Percentiles rank a stretch among this genome's conserved stretches.
Evolutionary conservation across 1,140 invertebrate genomes (phyloP).

Genomic region (Aphelenchoides besseyi): DNA sequence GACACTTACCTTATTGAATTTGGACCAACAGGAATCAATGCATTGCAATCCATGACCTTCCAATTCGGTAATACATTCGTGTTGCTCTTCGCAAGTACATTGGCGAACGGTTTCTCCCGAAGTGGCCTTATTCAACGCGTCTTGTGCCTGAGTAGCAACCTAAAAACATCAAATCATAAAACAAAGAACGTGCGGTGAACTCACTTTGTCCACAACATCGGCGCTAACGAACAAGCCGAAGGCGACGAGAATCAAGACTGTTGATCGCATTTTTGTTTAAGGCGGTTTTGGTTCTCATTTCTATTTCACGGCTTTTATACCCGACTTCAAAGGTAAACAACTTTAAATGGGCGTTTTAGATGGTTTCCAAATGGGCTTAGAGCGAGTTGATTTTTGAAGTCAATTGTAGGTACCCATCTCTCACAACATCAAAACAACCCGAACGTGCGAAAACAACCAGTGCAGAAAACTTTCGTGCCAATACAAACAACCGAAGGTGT

Average conservation of each 20-base stretch:
- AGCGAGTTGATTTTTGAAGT: too few species aligned
- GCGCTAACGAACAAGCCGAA: background rate
- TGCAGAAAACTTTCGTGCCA: too few species aligned
- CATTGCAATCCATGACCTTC: background rate
- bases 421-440: too few species aligned
- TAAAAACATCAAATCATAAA: background rate
- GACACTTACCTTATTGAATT: constrained; percentile 21
- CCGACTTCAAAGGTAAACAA: too few species aligned
- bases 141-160: background rate
- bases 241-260: background rate
- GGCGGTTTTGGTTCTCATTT: too few species aligned
- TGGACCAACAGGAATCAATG: constrained; percentile 14
- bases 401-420: too few species aligned
- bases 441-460: too few species aligned
- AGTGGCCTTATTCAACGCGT: constrained; percentile 3
- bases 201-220: constrained; percentile 3
- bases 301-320: too few species aligned
- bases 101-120: background rate
- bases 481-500: too few species aligned
- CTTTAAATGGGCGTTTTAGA: too few species aligned
- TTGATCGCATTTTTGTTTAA: background rate
- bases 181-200: background rate
- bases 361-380: too few species aligned
- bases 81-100: constrained; percentile 24
- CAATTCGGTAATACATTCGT: constrained; percentile 10